phyloP scores from a whole-genome alignment of 30 jellyfish, hydroid and myxozoan genomes.

The Aurelia aurita complex sp. Pacific region DNA sequence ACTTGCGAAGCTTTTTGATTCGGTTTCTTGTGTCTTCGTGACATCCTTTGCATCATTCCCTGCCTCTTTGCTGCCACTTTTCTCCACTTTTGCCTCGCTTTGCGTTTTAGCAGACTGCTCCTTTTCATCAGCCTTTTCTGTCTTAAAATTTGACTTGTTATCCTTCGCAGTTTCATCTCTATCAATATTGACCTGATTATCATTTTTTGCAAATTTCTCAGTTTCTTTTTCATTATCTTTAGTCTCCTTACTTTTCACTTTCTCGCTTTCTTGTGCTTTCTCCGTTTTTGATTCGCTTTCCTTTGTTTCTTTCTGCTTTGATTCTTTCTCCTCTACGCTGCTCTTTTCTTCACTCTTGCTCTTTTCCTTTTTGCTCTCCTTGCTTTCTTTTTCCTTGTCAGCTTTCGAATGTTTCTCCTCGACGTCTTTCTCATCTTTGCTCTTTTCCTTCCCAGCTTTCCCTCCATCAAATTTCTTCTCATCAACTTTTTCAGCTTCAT shows the following conservation, averaged over 20 bases:
- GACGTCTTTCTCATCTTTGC: background rate
- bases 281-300: background rate
- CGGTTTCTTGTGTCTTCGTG: background rate
- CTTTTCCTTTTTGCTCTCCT: background rate
- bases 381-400: background rate
- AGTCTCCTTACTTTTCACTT: background rate
- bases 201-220: background rate
- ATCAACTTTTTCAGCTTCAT: background rate
- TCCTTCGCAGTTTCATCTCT: slow-evolving; percentile 7
- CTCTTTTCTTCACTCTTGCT: background rate
- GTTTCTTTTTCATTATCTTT: background rate
- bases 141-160: background rate
- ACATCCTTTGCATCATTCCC: no score
- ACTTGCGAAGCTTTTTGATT: background rate
- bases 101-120: no score
- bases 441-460: background rate
- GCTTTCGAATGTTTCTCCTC: background rate
- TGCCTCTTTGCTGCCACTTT: no score
- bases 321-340: background rate
- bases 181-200: background rate
- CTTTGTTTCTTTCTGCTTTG: background rate
- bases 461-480: slow-evolving; percentile 2
- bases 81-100: no score
- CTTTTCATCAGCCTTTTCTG: background rate
- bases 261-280: background rate